Base-by-base conservation (phyloP, 2,888 invertebrate genomes). In the Magallana nippona region DNA sequence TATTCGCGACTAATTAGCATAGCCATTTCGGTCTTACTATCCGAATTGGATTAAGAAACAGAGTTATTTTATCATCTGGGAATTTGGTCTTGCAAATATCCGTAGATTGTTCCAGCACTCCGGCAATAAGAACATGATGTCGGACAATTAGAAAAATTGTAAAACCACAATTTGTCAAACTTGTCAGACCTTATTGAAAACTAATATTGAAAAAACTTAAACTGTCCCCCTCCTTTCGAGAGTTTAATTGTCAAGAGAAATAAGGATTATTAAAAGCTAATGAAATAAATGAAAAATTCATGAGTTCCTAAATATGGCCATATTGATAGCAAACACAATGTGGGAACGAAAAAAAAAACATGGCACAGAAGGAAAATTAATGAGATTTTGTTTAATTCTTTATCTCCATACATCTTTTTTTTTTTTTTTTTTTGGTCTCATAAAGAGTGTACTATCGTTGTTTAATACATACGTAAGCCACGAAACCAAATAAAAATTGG, bases 1-100 rank as follows among this genome's bases (percentile, higher is more conserved):
- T 84, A 79, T 84, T 85, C 86, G 79, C 81, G 81, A 71, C 81
- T 86, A 83, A 86, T 86, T 86, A 86, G 81, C 86, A 86, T 81
- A 83, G 79, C 78, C 57, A 77, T 78, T 82, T 79, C 71, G 79
- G 81, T 83, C 60, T 78, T 81, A 83, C 77, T 83, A 83, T 83
- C 84, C 84, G 84, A 83, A 86, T 86, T 86, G 63, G 84, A 86
- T 86, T 86, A 86, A 85, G 71, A 80, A 83, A 83, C 83, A 83
- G 80, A 71, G 83, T 83, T 44, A 80, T 80, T 60, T 57, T 60
- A 22, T 80, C 80, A 19, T 71, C 55, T 27, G 83, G 80, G 80
- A 80, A 57, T 80, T 71, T 80, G 44, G 80, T 62, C 58, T 55
- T 55, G 57, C 71, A 71, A 71, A 79, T 80, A 80, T 82, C 83